Base-by-base conservation (phyloP, 2,888 invertebrate genomes). In the Eutolmus rufibarbis region DNA sequence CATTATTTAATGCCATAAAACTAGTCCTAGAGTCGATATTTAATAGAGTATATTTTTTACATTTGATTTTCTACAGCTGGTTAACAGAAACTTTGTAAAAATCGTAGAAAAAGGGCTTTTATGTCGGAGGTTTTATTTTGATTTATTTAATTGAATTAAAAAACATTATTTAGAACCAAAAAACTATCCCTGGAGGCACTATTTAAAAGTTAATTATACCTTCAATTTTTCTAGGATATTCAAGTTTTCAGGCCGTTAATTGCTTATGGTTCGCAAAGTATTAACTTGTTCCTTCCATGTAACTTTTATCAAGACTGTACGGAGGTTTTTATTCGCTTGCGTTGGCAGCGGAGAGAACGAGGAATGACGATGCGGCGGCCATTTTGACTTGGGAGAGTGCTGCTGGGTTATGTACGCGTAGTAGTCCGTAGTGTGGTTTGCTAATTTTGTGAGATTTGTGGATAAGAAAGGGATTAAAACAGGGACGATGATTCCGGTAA, bases 401-500 rank as follows among this genome's bases (percentile, higher is more conserved):
- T 28, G 14, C 34, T 74, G n/a, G 14, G 34, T 74, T 74, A 31
- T 74, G 34, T 74, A 16, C 74, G 28, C 34, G 74, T 28, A 34
- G 74, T 12, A 16, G 23, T 74, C 28, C 74, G 74, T 16, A 74
- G 74, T 34, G 28, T 31, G 31, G 74, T 74, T 51, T 51, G 74
- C 16, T 16, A 28, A 31, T 74, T 34, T 31, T 28, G 74, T 74
- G 74, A 31, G 74, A 74, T 74, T 74, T 74, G 34, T 16, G 16
- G 34, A 8, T 74, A 31, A 34, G 14, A 31, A 74, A 74, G 12
- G 19, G 9, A 7, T 34, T 74, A 74, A 74, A 74, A 28, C 19
- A 51, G 37, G 19, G 16, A 84, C 14, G 12, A 84, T 84, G 84
- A 84, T 84, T 28, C 84, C 84, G 84, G 84, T 84, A 84, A 66